Conservation (phyloP, 2,113 vertebrate species). For the Cathartes aura region DNA sequence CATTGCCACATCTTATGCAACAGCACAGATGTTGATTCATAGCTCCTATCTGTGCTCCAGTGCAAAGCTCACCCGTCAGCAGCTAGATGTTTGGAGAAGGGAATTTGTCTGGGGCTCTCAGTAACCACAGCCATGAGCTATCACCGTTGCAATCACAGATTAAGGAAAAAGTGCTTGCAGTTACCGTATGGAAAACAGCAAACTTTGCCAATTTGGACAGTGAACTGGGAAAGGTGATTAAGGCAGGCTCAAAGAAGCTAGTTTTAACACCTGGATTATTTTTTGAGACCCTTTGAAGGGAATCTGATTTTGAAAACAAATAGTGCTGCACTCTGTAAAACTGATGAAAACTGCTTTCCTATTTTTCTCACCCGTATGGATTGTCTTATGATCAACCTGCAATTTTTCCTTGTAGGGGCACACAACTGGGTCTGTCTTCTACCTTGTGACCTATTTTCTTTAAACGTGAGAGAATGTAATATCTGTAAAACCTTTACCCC, state of each 20-base stretch:
- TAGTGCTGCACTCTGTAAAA: background rate
- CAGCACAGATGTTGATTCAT: constrained; percentile 49
- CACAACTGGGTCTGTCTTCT: background rate
- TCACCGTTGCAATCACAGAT: background rate
- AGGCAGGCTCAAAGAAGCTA: background rate
- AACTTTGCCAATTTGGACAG: background rate
- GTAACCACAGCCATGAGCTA: background rate
- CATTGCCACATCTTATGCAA: constrained; percentile 53
- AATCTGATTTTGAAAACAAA: background rate
- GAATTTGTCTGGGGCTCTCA: constrained; percentile 11
- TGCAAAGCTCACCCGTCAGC: constrained; percentile 33
- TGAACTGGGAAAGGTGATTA: background rate
- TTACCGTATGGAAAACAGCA: background rate
- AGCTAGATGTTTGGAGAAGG: constrained; percentile 33
- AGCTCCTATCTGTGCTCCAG: constrained; percentile 7
- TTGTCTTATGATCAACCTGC: background rate
- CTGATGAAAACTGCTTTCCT: background rate
- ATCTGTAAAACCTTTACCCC: constrained; percentile 42
- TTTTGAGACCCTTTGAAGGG: background rate
- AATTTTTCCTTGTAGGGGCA: background rate
- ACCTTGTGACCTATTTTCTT: constrained; percentile 59
- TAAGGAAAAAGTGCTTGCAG: background rate
- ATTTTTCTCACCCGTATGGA: background rate
- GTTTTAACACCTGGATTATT: background rate
- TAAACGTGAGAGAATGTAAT: constrained; percentile 32